These are phyloP conservation scores for Otolemur crassicaudatus DNA, from an alignment of 2,797 vertebrate genomes.

Conservation along the genomic window DNA sequence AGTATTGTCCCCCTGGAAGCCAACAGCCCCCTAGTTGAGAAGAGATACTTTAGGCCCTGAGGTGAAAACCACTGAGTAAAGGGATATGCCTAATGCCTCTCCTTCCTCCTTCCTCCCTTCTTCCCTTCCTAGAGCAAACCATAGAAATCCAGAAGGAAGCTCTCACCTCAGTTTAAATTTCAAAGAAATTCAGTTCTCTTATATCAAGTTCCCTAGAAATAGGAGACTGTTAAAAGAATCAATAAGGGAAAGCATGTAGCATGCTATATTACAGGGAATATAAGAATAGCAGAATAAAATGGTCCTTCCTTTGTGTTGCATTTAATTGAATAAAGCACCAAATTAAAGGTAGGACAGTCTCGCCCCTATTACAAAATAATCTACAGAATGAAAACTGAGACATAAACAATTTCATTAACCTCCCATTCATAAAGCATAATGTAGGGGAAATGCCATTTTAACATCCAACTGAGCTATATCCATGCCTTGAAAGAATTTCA, in stretches of 20 bases:
- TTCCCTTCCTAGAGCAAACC: neutral
- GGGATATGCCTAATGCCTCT: neutral
- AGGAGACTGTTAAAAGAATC: slow-evolving; percentile 56
- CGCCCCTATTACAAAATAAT: slow-evolving; percentile 73
- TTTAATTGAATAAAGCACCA: slow-evolving; percentile 80
- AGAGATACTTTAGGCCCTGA: neutral
- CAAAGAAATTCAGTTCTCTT: slow-evolving; percentile 46
- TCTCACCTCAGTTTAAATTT: slow-evolving; percentile 40
- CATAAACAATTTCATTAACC: slow-evolving; percentile 79
- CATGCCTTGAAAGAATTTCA: slow-evolving; percentile 54
- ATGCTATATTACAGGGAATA: slow-evolving; percentile 42
- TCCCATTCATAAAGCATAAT: slow-evolving; percentile 78
- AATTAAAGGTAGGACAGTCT: slow-evolving; percentile 77
- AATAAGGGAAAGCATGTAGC: slow-evolving; percentile 55
- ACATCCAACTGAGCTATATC: slow-evolving; percentile 52
- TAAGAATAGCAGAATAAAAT: slow-evolving; percentile 74
- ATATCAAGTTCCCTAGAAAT: slow-evolving; percentile 51
- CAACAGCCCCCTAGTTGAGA: neutral
- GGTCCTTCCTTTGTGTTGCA: slow-evolving; percentile 77
- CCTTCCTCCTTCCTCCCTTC: neutral
- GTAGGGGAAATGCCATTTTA: slow-evolving; percentile 61
- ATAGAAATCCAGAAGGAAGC: slow-evolving; percentile 43
- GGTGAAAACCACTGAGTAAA: neutral
- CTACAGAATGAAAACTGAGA: slow-evolving; percentile 81
- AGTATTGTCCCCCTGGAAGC: neutral